A percentile compares a stretch with the other conserved stretches of the same genome.
phyloP scores from a whole-genome alignment of 2,113 vertebrate species.

The Dolichotis patagonum region DNA sequence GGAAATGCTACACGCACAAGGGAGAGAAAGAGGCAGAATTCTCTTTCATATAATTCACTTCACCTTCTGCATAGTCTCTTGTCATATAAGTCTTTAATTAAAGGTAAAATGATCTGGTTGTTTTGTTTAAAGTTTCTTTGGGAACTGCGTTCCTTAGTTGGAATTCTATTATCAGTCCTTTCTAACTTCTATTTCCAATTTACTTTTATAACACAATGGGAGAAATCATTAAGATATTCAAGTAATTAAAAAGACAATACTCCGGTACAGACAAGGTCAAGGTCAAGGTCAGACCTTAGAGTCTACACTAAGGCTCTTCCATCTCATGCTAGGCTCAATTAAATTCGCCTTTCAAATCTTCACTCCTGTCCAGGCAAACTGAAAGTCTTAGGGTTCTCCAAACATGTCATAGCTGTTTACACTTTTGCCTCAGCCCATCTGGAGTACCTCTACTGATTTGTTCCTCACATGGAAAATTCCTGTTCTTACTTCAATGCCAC shows the following conservation, averaged over 20 bases:
- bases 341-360: neutral
- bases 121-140: neutral
- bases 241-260: constrained; percentile 1
- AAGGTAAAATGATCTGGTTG: neutral
- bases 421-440: neutral
- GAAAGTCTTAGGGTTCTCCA: neutral
- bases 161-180: neutral
- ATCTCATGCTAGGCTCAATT: neutral
- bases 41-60: neutral
- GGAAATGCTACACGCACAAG: neutral
- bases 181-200: constrained; percentile 8
- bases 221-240: neutral
- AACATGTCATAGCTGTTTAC: neutral
- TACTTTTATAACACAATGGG: neutral
- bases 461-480: neutral
- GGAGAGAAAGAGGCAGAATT: neutral
- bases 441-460: neutral
- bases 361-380: neutral
- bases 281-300: neutral
- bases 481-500: constrained; percentile 30
- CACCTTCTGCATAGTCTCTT: neutral
- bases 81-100: constrained; percentile 12
- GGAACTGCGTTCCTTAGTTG: neutral
- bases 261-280: neutral
- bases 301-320: neutral